Conservation (phyloP, 2,797 vertebrate genomes). For the Triplophysa bombifrons region DNA sequence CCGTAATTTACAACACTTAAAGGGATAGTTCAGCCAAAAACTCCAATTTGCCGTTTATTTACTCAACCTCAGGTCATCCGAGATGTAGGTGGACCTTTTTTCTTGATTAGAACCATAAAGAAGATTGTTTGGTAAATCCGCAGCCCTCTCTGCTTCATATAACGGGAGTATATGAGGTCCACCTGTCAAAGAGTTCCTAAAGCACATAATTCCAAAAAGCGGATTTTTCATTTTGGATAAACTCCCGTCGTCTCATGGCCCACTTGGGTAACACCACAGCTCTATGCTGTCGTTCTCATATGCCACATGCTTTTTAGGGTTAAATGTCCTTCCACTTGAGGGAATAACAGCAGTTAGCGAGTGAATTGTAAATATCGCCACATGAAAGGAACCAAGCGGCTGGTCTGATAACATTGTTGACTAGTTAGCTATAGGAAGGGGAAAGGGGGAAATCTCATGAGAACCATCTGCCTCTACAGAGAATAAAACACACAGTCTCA, state of each 20-base stretch:
- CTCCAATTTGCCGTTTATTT: too few relatives aligned
- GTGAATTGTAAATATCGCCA: conserved; percentile 62
- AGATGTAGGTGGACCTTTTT: too few relatives aligned
- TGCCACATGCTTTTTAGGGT: conserved; percentile 22
- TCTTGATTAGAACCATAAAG: too few relatives aligned
- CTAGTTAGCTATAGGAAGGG: conserved; percentile 59
- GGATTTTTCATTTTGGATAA: neutral
- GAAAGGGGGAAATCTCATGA: conserved; percentile 61
- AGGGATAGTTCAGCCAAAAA: too few relatives aligned
- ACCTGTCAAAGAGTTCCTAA: too few relatives aligned
- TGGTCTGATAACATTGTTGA: conserved; percentile 58
- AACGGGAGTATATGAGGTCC: too few relatives aligned
- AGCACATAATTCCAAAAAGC: too few relatives aligned
- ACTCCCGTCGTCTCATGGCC: neutral
- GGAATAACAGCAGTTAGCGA: conserved; percentile 54
- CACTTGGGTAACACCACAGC: neutral
- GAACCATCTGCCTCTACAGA: conserved; percentile 56
- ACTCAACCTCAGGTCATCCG: too few relatives aligned
- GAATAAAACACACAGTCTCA: conserved; percentile 45
- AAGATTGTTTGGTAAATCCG: too few relatives aligned
- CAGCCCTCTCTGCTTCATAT: too few relatives aligned
- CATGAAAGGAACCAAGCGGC: conserved; percentile 64
- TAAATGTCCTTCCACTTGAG: conserved; percentile 62
- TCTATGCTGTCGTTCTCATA: neutral
- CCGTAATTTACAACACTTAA: too few relatives aligned